Evolutionary conservation across 2,113 vertebrate genomes (phyloP), one percentile per base, ranked within the genome.

Genomic region (Hippocampus mohnikei): DNA sequence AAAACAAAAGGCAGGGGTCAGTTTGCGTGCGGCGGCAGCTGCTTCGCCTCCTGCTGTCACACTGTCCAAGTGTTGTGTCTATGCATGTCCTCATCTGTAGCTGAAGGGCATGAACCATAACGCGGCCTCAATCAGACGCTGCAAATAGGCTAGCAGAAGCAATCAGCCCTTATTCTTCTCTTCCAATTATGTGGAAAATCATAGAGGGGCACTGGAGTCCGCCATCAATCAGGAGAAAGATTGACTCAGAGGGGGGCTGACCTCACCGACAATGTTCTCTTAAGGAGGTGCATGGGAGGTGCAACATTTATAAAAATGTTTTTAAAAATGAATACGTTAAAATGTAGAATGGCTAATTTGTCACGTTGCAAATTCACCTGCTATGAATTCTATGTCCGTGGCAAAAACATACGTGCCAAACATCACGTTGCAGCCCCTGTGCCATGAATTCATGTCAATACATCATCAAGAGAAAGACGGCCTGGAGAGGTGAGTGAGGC

Each of bases 151-250:
- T 76, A 70, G 70, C 72, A 71, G 61, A 61, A 74, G 63, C 63
- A 65, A 70, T 59, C 66, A 18, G 55, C 58, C 27, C 66, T 67
- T 73, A 73, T 83, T 70, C 60, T 75, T 71, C 76, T 81, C 73
- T 73, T 23, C 42, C 42, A 69, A 73, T 75, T 70, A 80, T 67
- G 80, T 67, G 62, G 67, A 80, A 82, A 81, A 86, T 72, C 53
- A 23, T 10, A 29, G 1, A 25, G 59, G 46, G 67, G 18, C 41
- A 21, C 16, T 3, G 0, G 56, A 76, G 79, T 81, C 79, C 77
- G 85, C 68, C 70, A 64, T 79, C 83, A 87, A 86, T 87, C 71
- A 50, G 60, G n/a, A 60, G 21, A 70, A 69, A 74, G 75, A 87
- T 82, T 77, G 72, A 40, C 55, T 78, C 1, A 25, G 66, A 11